Percentiles rank a stretch among this genome's conserved stretches.
Evolutionary conservation across 2,888 invertebrate species (phyloP).

Genomic region (Trissoscelio sp.): DNA sequence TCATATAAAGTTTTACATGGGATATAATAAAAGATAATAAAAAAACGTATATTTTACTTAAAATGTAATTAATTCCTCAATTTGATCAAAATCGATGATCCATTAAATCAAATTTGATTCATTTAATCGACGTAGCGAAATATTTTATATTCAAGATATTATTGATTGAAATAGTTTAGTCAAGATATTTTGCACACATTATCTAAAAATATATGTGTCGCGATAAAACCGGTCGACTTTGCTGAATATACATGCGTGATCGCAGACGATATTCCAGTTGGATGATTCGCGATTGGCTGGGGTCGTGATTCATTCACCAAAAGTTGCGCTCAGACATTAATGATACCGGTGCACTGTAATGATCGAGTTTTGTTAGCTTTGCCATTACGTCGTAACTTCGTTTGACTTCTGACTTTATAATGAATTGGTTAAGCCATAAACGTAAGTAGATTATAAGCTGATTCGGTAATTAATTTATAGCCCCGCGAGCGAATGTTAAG

Average conservation of each 20-base stretch:
- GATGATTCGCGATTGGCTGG: slow-evolving; percentile 43
- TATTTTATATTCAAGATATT: background rate
- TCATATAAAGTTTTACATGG: too few species aligned
- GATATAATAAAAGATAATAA: too few species aligned
- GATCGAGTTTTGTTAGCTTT: slow-evolving; percentile 38
- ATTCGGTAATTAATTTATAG: slow-evolving; percentile 48
- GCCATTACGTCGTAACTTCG: slow-evolving; percentile 36
- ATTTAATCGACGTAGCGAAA: background rate
- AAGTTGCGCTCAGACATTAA: slow-evolving; percentile 51
- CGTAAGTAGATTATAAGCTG: slow-evolving; percentile 33
- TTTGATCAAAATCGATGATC: too few species aligned
- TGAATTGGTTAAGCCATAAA: slow-evolving; percentile 31
- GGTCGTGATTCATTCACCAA: slow-evolving; percentile 54
- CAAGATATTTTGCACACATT: slow-evolving; percentile 9
- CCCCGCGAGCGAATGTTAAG: slow-evolving; percentile 2
- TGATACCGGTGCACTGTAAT: slow-evolving; percentile 14
- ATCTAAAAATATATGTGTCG: slow-evolving; percentile 46
- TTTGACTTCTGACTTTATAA: slow-evolving; percentile 55
- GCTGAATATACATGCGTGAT: slow-evolving; percentile 51
- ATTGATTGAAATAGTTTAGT: slow-evolving; percentile 10
- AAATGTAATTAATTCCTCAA: too few species aligned
- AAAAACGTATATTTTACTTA: too few species aligned
- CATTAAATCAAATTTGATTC: background rate
- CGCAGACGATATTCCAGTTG: slow-evolving; percentile 50
- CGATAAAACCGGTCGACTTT: slow-evolving; percentile 59